A percentile compares a stretch with the other conserved stretches of the same genome.
phyloP scores from a whole-genome alignment of 2,113 vertebrate genomes.

The Platysteira castanea region DNA sequence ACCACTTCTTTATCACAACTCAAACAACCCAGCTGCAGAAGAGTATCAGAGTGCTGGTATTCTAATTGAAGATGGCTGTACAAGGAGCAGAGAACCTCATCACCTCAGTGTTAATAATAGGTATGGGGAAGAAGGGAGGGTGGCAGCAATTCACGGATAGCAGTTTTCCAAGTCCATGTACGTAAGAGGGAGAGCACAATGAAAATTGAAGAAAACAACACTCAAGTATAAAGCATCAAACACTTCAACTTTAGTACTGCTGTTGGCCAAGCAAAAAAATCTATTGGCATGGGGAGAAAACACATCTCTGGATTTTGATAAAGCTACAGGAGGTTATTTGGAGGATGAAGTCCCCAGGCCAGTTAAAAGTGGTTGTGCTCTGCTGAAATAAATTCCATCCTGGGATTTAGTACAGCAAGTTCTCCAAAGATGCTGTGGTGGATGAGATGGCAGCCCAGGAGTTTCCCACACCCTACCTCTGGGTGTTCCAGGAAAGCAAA shows the following conservation, averaged over 20 bases:
- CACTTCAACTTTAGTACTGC: not conserved
- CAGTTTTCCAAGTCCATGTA: not conserved
- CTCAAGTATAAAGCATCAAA: not conserved
- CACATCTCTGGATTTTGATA: not conserved
- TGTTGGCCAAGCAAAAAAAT: not conserved
- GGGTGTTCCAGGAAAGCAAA: conserved; percentile 43
- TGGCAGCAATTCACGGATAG: not conserved
- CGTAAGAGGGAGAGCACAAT: not conserved
- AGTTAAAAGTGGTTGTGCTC: not conserved
- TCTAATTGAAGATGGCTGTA: not conserved
- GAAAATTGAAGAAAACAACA: not conserved
- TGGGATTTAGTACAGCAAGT: conserved; percentile 12
- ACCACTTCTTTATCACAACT: not conserved
- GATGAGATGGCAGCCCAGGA: not conserved
- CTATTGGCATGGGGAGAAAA: not conserved
- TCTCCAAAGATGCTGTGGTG: not conserved
- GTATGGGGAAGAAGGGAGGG: rapidly evolving
- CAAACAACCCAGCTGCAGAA: not conserved
- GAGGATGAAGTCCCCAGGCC: conserved; percentile 31
- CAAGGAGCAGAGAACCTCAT: not conserved
- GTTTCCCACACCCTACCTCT: conserved; percentile 19
- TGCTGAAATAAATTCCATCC: conserved; percentile 18
- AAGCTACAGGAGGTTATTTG: conserved; percentile 14
- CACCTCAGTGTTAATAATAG: not conserved
- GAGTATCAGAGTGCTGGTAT: not conserved